A percentile compares a stretch with the other conserved stretches of the same genome.
Evolutionary conservation across 2,797 vertebrate genomes (phyloP).

Genomic region (Melanotaenia maccullochi): DNA sequence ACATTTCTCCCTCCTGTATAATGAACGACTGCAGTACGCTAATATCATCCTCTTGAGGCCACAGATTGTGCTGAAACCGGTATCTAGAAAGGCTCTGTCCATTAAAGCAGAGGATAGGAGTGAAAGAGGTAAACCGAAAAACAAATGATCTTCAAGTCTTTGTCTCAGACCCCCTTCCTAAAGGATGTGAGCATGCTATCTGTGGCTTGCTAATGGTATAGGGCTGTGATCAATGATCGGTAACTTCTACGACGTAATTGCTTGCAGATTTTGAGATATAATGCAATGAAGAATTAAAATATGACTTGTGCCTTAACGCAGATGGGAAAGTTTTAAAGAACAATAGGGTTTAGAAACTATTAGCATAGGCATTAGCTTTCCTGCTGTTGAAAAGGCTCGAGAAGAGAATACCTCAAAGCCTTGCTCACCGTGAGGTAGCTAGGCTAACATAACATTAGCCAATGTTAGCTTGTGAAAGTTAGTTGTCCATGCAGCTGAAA

Average conservation of each 20-base stretch:
- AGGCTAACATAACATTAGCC: neutral
- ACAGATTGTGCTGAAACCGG: neutral
- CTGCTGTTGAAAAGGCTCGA: neutral
- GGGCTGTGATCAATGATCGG: slow-evolving; percentile 11
- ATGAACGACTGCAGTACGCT: neutral
- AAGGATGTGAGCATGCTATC: slow-evolving; percentile 45
- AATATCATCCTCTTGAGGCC: neutral
- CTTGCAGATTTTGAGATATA: accelerated
- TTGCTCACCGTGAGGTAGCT: neutral
- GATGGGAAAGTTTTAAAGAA: neutral
- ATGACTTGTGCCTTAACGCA: accelerated
- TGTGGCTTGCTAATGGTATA: slow-evolving; percentile 28
- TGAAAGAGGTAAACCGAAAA: slow-evolving; percentile 41
- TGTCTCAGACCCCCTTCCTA: slow-evolving; percentile 43
- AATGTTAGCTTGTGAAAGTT: neutral
- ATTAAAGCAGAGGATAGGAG: neutral
- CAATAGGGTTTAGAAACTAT: neutral
- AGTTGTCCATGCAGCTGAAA: neutral
- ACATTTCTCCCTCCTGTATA: neutral
- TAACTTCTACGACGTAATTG: neutral
- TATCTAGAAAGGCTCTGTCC: neutral
- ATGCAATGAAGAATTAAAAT: neutral
- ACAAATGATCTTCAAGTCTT: slow-evolving; percentile 36
- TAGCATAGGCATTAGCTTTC: slow-evolving; percentile 13
- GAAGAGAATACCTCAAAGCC: slow-evolving; percentile 4